Evolutionary conservation across 2,888 invertebrate species (phyloP).

Genomic region (Macrosiphum euphorbiae): DNA sequence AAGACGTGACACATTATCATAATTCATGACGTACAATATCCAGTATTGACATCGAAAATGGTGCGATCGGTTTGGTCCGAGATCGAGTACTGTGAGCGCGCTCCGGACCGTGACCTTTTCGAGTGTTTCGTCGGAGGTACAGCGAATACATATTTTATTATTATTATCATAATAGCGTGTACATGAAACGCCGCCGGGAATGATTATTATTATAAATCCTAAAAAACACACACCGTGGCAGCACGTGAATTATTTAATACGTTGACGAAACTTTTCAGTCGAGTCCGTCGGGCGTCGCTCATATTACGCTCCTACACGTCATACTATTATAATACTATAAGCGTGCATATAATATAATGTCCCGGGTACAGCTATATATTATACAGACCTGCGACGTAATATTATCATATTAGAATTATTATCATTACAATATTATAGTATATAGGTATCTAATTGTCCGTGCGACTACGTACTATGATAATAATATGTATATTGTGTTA

Average conservation of each 20-base stretch:
- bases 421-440: background rate
- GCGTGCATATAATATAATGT: background rate
- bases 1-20: background rate
- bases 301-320: background rate
- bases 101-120: conserved; percentile 26
- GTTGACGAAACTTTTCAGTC: conserved; percentile 8
- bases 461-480: background rate
- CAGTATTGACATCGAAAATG: background rate
- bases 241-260: background rate
- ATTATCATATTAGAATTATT: background rate
- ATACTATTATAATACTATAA: background rate
- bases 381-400: background rate
- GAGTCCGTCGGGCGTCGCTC: background rate
- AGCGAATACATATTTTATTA: background rate
- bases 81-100: background rate
- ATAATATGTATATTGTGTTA: background rate
- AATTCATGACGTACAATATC: background rate
- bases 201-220: conserved; percentile 34
- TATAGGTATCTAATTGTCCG: background rate
- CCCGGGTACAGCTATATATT: background rate
- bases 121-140: background rate
- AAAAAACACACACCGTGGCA: background rate
- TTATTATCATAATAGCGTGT: background rate
- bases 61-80: background rate
- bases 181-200: conserved; percentile 44